These are phyloP conservation scores for Leptodactylus fuscus DNA, from an alignment of 2,113 vertebrate genomes.

Conservation along the genomic window DNA sequence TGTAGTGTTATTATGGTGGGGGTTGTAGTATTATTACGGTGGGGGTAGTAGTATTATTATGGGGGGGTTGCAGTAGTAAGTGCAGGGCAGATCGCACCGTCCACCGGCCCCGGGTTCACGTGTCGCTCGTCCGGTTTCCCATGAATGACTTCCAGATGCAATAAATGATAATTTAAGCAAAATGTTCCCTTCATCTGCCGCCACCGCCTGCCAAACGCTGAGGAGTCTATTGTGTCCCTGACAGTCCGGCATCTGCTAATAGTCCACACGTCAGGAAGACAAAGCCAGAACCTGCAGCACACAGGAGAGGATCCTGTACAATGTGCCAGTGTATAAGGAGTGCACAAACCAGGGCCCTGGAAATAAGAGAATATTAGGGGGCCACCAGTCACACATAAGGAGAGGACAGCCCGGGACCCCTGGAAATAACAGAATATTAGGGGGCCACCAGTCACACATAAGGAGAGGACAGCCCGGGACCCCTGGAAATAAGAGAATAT, in stretches of 20 bases:
- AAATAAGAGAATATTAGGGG: no score
- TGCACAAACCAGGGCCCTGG: no score
- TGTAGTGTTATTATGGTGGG: no score
- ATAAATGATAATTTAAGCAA: conserved; percentile 16
- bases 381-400: no score
- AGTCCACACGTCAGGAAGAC: no score
- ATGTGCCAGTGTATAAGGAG: no score
- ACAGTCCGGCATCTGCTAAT: conserved; percentile 4
- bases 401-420: no score
- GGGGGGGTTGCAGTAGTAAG: neutral
- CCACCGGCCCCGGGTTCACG: neutral
- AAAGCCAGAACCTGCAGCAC: no score
- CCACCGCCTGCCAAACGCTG: neutral
- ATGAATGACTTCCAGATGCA: neutral
- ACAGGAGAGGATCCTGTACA: neutral
- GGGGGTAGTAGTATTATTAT: neutral
- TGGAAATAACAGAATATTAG: no score
- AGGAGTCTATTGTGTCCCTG: conserved; percentile 4
- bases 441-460: no score
- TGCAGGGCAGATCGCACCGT: neutral
- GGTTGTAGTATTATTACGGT: neutral
- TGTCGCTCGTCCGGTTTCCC: neutral
- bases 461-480: no score
- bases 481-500: no score
- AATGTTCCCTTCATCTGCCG: neutral